phyloP scores from a whole-genome alignment of 2,888 invertebrate species.

The Chrysina gloriosa region DNA sequence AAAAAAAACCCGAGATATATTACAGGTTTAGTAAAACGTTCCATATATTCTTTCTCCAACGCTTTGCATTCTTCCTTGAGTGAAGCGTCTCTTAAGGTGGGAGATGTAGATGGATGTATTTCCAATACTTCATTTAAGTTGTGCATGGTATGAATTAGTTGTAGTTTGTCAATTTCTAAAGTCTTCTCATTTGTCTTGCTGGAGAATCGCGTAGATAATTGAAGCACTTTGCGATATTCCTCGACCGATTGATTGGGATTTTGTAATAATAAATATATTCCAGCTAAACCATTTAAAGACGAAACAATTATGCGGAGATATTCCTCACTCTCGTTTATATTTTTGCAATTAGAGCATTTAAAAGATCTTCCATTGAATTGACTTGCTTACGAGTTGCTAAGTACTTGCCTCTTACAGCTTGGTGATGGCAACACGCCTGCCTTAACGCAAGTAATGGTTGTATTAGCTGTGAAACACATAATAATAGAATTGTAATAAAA shows the following conservation, averaged over 20 bases:
- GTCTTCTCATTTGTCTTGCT: conserved; percentile 56
- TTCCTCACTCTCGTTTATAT: conserved; percentile 72
- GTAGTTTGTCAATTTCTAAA: conserved; percentile 72
- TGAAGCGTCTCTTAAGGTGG: conserved; percentile 68
- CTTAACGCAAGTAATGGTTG: conserved; percentile 74
- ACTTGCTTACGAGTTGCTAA: conserved; percentile 68
- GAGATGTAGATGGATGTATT: conserved; percentile 58
- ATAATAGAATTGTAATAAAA: conserved; percentile 8
- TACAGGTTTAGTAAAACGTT: conserved; percentile 59
- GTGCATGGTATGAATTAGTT: conserved; percentile 75
- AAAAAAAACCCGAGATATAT: neutral
- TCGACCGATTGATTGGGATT: conserved; percentile 69
- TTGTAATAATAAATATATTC: conserved; percentile 69
- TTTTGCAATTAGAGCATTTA: conserved; percentile 75
- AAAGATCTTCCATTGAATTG: conserved; percentile 73
- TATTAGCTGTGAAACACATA: conserved; percentile 65
- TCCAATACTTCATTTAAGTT: conserved; percentile 71
- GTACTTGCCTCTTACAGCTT: conserved; percentile 70
- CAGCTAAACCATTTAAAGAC: conserved; percentile 78
- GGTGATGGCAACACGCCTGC: conserved; percentile 79
- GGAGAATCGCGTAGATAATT: conserved; percentile 61
- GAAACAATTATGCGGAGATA: conserved; percentile 72
- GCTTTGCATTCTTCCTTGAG: conserved; percentile 66
- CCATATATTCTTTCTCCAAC: conserved; percentile 71
- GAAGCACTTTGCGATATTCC: conserved; percentile 72